phyloP scores from a whole-genome alignment of 2,888 invertebrate genomes.

The Lasius platythorax region DNA sequence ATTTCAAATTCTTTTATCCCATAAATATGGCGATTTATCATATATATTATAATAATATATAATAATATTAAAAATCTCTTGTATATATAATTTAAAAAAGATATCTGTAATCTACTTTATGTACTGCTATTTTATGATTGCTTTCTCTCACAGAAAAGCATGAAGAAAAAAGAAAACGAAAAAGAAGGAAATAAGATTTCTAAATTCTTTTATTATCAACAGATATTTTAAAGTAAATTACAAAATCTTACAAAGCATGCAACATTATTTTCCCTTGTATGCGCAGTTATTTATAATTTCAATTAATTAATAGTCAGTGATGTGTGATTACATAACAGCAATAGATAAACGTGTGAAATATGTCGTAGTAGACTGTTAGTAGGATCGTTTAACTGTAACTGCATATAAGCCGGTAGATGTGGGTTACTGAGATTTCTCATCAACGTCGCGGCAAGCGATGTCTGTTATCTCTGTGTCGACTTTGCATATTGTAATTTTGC shows the following conservation, averaged over 20 bases:
- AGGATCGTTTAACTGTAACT: conserved; percentile 52
- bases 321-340: neutral
- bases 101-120: neutral
- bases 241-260: neutral
- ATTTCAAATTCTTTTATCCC: too few relatives aligned
- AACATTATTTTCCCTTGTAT: neutral
- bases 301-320: conserved; percentile 39
- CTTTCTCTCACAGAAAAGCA: neutral
- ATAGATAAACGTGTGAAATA: conserved; percentile 17
- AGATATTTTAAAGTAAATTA: neutral
- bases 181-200: neutral
- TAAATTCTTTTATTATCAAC: neutral
- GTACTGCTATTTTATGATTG: neutral
- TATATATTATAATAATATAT: too few relatives aligned
- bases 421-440: conserved; percentile 58
- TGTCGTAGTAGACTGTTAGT: conserved; percentile 32
- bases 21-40: too few relatives aligned
- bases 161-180: neutral
- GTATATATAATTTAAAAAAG: too few relatives aligned
- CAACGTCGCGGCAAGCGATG: neutral
- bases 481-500: conserved; percentile 54
- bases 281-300: neutral
- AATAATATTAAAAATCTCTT: too few relatives aligned
- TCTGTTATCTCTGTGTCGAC: conserved; percentile 52
- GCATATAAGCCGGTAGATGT: conserved; percentile 50